These are phyloP conservation scores for Lasioglossum malachurum DNA, from an alignment of 2,888 invertebrate species.

Conservation along the genomic window DNA sequence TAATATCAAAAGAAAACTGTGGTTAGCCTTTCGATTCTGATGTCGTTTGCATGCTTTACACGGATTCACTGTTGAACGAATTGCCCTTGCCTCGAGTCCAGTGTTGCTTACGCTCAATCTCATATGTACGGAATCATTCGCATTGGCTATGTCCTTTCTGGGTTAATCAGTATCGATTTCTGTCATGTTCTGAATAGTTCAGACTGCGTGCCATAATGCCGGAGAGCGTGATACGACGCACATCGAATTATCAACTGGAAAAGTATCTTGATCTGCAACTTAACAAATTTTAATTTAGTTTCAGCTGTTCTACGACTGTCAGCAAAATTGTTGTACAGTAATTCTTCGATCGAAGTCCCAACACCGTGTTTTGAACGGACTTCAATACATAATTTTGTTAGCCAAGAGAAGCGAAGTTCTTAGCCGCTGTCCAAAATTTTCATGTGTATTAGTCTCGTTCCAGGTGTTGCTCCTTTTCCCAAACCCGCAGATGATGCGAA, in stretches of 20 bases:
- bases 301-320: background rate
- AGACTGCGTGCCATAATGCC: background rate
- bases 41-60: background rate
- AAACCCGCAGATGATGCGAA: background rate
- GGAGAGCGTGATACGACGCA: background rate
- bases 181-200: background rate
- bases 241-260: background rate
- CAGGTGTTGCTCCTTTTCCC: background rate
- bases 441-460: background rate
- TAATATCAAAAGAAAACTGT: too few relatives aligned
- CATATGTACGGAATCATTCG: background rate
- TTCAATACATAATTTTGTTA: too few relatives aligned
- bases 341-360: too few relatives aligned
- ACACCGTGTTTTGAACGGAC: too few relatives aligned
- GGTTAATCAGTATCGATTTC: constrained; percentile 15
- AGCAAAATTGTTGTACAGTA: too few relatives aligned
- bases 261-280: background rate
- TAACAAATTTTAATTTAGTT: background rate
- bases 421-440: background rate
- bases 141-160: background rate
- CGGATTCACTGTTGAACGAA: background rate
- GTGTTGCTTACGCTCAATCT: background rate
- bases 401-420: too few relatives aligned
- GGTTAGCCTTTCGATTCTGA: background rate
- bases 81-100: background rate